These are phyloP conservation scores for Chalcosyrphus nemorum DNA, from an alignment of 2,888 invertebrate genomes.

Conservation along the genomic window DNA sequence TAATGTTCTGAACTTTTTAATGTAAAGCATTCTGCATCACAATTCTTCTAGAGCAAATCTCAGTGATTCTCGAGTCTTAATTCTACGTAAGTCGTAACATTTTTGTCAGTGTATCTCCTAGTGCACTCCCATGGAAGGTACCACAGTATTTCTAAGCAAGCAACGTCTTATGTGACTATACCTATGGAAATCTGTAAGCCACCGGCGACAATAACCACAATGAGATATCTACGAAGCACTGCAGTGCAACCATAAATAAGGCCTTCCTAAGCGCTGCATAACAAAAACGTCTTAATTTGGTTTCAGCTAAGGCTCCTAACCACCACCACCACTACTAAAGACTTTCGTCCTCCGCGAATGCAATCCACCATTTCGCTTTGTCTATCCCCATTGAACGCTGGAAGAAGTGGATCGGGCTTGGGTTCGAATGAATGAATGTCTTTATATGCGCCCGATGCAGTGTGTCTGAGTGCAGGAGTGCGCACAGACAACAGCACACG, in stretches of 20 bases:
- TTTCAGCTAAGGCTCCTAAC: neutral
- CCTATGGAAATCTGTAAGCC: neutral
- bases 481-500: constrained; percentile 36
- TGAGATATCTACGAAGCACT: constrained; percentile 5
- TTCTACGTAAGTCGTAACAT: neutral
- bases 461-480: constrained; percentile 21
- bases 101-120: neutral
- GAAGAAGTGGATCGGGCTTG: constrained; percentile 7
- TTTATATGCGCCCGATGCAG: constrained; percentile 41
- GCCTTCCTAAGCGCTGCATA: constrained; percentile 42
- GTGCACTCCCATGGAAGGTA: neutral
- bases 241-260: constrained; percentile 47
- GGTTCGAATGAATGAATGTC: constrained; percentile 62
- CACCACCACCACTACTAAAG: neutral
- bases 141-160: neutral
- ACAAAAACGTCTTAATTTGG: constrained; percentile 71
- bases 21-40: no score
- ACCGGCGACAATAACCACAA: constrained; percentile 5
- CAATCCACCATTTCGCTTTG: constrained; percentile 39
- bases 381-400: constrained; percentile 13
- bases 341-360: constrained; percentile 35
- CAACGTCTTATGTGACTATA: neutral
- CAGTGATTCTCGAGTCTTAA: no score
- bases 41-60: no score
- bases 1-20: no score